Conservation (phyloP, 1,140 invertebrate species). For the Episyrphus balteatus region DNA sequence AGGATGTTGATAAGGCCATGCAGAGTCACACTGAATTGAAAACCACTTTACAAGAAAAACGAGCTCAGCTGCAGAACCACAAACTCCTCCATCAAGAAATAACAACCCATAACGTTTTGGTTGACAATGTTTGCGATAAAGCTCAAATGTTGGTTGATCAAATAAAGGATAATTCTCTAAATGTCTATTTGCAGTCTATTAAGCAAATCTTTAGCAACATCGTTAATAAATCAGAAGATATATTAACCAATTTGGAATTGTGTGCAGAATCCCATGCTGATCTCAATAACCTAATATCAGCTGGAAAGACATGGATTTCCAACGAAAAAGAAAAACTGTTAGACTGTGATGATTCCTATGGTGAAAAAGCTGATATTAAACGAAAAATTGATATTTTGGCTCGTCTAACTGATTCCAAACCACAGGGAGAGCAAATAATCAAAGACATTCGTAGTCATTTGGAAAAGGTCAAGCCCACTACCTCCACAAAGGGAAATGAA, state of each 20-base stretch:
- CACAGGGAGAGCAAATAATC: slow-evolving; percentile 59
- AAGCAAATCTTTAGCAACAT: slow-evolving; percentile 82
- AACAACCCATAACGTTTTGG: slow-evolving; percentile 76
- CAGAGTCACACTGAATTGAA: slow-evolving; percentile 84
- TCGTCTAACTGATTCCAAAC: slow-evolving; percentile 55
- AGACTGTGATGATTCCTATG: slow-evolving; percentile 64
- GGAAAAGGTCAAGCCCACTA: slow-evolving; percentile 62
- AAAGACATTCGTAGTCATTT: slow-evolving; percentile 56
- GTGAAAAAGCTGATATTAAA: slow-evolving; percentile 68
- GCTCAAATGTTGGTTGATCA: slow-evolving; percentile 81
- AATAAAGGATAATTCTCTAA: slow-evolving; percentile 75
- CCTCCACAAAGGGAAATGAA: slow-evolving; percentile 64
- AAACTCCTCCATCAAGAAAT: slow-evolving; percentile 94
- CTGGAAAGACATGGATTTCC: slow-evolving; percentile 68
- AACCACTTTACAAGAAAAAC: slow-evolving; percentile 84
- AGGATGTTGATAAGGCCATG: slow-evolving; percentile 84
- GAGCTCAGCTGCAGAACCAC: slow-evolving; percentile 86
- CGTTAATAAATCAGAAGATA: slow-evolving; percentile 73
- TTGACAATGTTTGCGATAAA: slow-evolving; percentile 85
- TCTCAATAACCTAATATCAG: slow-evolving; percentile 57
- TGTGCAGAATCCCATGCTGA: slow-evolving; percentile 78
- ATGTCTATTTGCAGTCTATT: slow-evolving; percentile 78
- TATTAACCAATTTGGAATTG: slow-evolving; percentile 72
- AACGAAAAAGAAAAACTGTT: slow-evolving; percentile 63
- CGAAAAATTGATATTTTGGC: slow-evolving; percentile 59